Evolutionary conservation across 2,888 invertebrate genomes (phyloP).

Genomic region (Lamproptera curius): DNA sequence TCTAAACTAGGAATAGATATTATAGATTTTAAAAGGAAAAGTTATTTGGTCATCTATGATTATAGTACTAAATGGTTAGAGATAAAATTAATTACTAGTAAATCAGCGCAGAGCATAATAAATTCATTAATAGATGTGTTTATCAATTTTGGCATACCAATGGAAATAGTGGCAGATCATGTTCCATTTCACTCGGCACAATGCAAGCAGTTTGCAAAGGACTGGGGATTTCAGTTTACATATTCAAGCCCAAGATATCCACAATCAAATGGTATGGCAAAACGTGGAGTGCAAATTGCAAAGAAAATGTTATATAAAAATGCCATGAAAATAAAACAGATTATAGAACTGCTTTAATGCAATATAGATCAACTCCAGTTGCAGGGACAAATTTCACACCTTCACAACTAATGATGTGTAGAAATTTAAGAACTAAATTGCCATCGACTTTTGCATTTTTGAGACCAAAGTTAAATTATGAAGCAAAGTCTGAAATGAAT

Average conservation of each 20-base stretch:
- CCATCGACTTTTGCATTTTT: no score
- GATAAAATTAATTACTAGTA: conserved; percentile 22
- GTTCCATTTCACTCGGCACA: conserved; percentile 28
- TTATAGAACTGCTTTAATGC: conserved; percentile 6
- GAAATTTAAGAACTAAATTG: conserved; percentile 19
- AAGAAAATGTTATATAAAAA: conserved; percentile 11
- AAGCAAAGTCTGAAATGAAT: no score
- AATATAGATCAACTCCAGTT: conserved; percentile 10
- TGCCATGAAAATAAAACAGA: conserved; percentile 10
- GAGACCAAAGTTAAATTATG: no score
- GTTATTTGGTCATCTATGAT: conserved; percentile 20
- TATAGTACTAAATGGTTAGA: neutral
- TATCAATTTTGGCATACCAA: conserved; percentile 24
- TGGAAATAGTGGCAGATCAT: conserved; percentile 1
- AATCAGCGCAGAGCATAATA: conserved; percentile 18
- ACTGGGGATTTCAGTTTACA: neutral
- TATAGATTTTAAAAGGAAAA: conserved; percentile 23
- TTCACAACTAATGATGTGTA: conserved; percentile 9
- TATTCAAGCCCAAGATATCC: neutral
- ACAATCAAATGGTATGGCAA: conserved; percentile 3
- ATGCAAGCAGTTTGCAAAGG: neutral
- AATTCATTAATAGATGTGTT: conserved; percentile 21
- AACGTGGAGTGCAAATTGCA: conserved; percentile 2
- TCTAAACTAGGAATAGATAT: conserved; percentile 25
- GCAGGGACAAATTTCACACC: conserved; percentile 15